Conservation (phyloP, 92 coral and sea anemone genomes). For the Zoanthus sociatus region DNA sequence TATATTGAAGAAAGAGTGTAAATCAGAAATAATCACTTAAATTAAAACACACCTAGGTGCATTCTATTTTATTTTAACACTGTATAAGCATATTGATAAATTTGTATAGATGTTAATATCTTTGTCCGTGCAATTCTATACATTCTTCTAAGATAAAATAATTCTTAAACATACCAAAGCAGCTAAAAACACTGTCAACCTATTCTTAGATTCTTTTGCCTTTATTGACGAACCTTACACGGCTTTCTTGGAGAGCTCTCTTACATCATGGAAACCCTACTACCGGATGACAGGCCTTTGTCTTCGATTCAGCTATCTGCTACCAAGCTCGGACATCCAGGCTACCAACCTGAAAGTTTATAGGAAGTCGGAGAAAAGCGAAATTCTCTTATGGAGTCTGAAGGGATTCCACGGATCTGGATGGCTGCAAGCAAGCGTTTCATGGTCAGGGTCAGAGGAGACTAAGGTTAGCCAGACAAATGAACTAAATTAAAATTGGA, state of each 20-base stretch:
- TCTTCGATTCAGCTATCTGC: constrained; percentile 58
- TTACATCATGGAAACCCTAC: constrained; percentile 31
- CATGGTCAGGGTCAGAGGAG: constrained; percentile 47
- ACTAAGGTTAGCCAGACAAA: constrained; percentile 57
- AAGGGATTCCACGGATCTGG: constrained; percentile 72
- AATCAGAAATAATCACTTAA: no score
- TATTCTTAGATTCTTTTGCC: constrained; percentile 6
- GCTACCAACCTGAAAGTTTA: constrained; percentile 46
- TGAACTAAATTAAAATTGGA: not conserved
- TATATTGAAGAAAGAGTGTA: no score
- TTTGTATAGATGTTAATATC: not conserved
- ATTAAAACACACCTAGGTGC: no score
- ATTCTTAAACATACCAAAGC: not conserved
- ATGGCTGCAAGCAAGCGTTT: constrained; percentile 67
- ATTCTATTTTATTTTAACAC: no score
- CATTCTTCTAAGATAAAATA: not conserved
- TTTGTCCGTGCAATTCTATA: not conserved
- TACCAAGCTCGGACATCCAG: constrained; percentile 32
- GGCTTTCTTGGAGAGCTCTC: constrained; percentile 21
- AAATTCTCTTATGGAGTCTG: constrained; percentile 53
- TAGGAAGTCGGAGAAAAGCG: not conserved
- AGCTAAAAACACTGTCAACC: no score
- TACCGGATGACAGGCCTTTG: constrained; percentile 49
- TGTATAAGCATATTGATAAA: no score
- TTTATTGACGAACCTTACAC: constrained; percentile 16